Evolutionary conservation across 2,113 vertebrate genomes (phyloP).

Genomic region (Lampris incognitus): DNA sequence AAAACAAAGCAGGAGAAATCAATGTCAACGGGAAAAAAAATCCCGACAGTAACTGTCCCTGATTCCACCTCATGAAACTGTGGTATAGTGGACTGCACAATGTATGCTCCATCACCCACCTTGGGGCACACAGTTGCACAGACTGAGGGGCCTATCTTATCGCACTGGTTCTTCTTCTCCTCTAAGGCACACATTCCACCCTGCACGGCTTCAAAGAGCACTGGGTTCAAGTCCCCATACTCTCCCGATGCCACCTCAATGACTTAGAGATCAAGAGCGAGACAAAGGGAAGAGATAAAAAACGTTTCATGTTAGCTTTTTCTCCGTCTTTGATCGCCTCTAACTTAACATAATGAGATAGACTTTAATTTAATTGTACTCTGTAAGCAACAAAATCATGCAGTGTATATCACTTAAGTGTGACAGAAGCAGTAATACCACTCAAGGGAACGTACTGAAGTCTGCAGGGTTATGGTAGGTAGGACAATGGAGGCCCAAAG

Average conservation of each 20-base stretch:
- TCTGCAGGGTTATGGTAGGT: slow-evolving; percentile 98
- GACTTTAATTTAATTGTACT: too few species aligned
- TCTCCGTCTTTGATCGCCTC: neutral
- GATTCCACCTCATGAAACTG: neutral
- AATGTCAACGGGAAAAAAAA: neutral
- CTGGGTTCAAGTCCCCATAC: slow-evolving; percentile 94
- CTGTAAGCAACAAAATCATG: too few species aligned
- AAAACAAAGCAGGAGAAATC: slow-evolving; percentile 7
- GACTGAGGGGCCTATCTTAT: slow-evolving; percentile 78
- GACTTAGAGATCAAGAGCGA: slow-evolving; percentile 76
- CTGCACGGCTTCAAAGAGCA: slow-evolving; percentile 94
- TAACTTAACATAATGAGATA: too few species aligned
- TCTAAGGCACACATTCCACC: slow-evolving; percentile 89
- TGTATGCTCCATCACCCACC: slow-evolving; percentile 74
- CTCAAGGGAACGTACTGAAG: slow-evolving; percentile 88
- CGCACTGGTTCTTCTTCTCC: slow-evolving; percentile 86
- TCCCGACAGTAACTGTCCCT: neutral
- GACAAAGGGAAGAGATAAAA: neutral
- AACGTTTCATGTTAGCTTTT: neutral
- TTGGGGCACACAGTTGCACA: slow-evolving; percentile 77
- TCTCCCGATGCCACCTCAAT: slow-evolving; percentile 98
- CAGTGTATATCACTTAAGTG: too few species aligned
- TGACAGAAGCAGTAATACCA: neutral
- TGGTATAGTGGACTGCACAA: neutral
- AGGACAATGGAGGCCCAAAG: slow-evolving; percentile 93